Base-by-base conservation (phyloP, 2,888 invertebrate genomes). In the Rhodophaea formosa region DNA sequence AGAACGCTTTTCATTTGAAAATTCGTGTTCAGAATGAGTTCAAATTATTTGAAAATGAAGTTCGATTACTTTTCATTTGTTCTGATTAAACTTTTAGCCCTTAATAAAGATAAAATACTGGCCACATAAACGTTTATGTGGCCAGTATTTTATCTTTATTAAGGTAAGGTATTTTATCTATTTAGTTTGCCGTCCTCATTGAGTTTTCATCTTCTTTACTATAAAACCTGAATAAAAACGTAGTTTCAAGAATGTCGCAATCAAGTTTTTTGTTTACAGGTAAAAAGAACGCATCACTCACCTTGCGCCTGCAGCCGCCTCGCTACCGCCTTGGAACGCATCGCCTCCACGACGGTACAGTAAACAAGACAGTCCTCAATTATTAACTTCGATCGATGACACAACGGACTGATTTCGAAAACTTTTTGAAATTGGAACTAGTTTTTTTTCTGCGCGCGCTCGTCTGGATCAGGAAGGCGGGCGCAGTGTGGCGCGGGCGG, bases 311-410 rank as follows among this genome's bases (percentile, higher is more conserved):
- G 93, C 68, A 94, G 92, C 84, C 93, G 93, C 86, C 94, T 93
- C 72, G 95, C 94, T 71, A 95, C 93, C 76, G 94, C 94, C 86
- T 95, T 95, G 70, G 93, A 94, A 92, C 95, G 93, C 95, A 95
- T 95, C 88, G 92, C 78, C 76, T 77, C 80, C 79, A 78, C 80
- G 73, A 75, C 74, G 69, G 67, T 66, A 83, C 70, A 66, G 71
- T 68, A 71, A 74, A 75, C 72, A 75, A 72, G 78, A 80, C 75
- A 77, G 77, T 79, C 71, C 71, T 82, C 76, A 79, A 83, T 80
- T 70, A 82, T 76, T 80, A 72, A 79, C 67, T 62, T 62, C 68
- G 67, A 86, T 86, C 87, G 84, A 87, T 84, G 84, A 69, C 81
- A 78, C 77, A 74, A 66, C 65, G 67, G 67, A 65, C 62, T 58